Conservation (phyloP, 2,797 vertebrate species). For the Pseudomugil gertrudae region DNA sequence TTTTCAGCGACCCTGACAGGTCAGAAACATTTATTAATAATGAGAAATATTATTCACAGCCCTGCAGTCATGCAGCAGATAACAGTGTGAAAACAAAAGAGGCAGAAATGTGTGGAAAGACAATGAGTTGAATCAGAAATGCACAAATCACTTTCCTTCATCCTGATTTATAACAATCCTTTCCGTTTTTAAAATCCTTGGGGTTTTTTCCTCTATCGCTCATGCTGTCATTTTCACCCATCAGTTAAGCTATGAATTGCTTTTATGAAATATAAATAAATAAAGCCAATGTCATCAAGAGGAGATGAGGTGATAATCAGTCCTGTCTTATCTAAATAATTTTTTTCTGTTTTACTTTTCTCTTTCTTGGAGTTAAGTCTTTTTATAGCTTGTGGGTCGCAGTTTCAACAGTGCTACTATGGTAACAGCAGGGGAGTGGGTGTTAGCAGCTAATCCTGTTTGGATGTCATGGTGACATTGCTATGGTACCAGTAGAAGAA, state of each 20-base stretch:
- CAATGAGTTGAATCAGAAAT: background rate
- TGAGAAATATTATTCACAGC: background rate
- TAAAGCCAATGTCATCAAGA: conserved; percentile 31
- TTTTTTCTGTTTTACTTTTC: conserved; percentile 43
- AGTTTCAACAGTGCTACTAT: conserved; percentile 75
- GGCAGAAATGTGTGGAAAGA: background rate
- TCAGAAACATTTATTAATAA: background rate
- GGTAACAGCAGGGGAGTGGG: conserved; percentile 77
- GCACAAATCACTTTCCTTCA: conserved; percentile 14
- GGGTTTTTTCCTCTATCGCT: background rate
- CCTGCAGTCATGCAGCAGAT: background rate
- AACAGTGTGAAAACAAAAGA: background rate
- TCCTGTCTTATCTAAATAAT: conserved; percentile 46
- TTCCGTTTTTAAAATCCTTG: conserved; percentile 21
- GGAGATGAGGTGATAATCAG: conserved; percentile 43
- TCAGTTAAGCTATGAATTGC: conserved; percentile 34
- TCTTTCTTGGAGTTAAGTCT: conserved; percentile 60
- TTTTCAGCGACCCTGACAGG: background rate
- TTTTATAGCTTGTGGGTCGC: conserved; percentile 65
- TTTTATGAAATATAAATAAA: conserved; percentile 23
- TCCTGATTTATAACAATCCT: conserved; percentile 36
- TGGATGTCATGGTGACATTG: conserved; percentile 74
- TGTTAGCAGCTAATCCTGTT: conserved; percentile 72
- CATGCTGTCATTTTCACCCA: conserved; percentile 19
- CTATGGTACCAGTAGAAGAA: conserved; percentile 65